phyloP scores from a whole-genome alignment of 2,888 invertebrate species.

The Drosophila nr. perissopoda region DNA sequence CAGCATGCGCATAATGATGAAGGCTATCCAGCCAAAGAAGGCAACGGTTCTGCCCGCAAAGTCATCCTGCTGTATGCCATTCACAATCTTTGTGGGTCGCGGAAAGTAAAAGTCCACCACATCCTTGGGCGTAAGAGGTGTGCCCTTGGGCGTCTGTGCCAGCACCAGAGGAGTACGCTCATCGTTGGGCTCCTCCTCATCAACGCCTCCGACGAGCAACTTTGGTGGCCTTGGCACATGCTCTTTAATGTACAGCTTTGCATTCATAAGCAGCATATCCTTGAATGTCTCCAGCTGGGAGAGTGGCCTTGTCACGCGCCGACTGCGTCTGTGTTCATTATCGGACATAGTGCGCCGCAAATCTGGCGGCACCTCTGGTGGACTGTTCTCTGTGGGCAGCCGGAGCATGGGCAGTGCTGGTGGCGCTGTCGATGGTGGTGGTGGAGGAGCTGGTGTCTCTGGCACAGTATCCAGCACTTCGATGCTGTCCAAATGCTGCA shows the following conservation, averaged over 20 bases:
- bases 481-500: constrained; percentile 62
- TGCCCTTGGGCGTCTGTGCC: constrained; percentile 37
- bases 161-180: constrained; percentile 50
- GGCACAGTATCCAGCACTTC: constrained; percentile 83
- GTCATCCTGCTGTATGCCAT: constrained; percentile 91
- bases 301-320: constrained; percentile 65
- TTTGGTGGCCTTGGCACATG: constrained; percentile 86
- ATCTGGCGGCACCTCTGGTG: constrained; percentile 38
- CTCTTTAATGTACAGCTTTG: constrained; percentile 86
- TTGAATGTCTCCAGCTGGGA: constrained; percentile 83
- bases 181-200: constrained; percentile 84
- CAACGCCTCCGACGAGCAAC: constrained; percentile 85
- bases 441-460: constrained; percentile 86
- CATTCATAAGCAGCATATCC: constrained; percentile 86
- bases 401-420: constrained; percentile 46
- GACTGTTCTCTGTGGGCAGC: constrained; percentile 40
- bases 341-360: constrained; percentile 68
- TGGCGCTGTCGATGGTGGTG: constrained; percentile 78
- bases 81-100: constrained; percentile 86
- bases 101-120: constrained; percentile 84
- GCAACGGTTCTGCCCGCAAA: constrained; percentile 89
- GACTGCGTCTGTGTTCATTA: constrained; percentile 41
- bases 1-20: constrained; percentile 90
- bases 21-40: constrained; percentile 92
- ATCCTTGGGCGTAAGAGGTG: constrained; percentile 70